Conservation (phyloP, 2,888 invertebrate species). For the Oscheius sp. region DNA sequence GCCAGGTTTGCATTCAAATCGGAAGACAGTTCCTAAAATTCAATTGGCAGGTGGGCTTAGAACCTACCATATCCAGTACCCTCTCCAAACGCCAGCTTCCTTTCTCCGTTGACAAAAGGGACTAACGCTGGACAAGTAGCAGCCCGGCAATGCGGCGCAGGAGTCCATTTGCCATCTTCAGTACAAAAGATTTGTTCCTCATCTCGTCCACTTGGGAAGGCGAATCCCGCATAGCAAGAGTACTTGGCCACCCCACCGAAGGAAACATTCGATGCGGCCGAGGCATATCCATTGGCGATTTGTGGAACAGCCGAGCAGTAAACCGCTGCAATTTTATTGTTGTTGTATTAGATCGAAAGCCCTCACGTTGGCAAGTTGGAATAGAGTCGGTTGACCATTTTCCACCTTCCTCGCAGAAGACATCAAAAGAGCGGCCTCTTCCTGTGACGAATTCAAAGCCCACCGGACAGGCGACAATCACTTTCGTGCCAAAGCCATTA, state of each 20-base stretch:
- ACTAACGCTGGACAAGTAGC: conserved; percentile 66
- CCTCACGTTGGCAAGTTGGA: conserved; percentile 69
- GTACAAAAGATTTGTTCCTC: conserved; percentile 67
- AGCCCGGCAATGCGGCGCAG: conserved; percentile 67
- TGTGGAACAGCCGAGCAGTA: conserved; percentile 97
- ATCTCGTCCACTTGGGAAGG: conserved; percentile 82
- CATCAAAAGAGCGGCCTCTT: conserved; percentile 60
- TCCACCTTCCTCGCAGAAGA: conserved; percentile 67
- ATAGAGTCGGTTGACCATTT: conserved; percentile 63
- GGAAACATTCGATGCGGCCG: conserved; percentile 92
- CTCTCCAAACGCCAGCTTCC: conserved; percentile 67
- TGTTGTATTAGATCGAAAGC: background rate
- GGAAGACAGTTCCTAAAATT: conserved; percentile 62
- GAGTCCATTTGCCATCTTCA: conserved; percentile 67
- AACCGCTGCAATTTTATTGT: conserved; percentile 67
- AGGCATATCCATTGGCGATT: conserved; percentile 95
- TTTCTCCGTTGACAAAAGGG: conserved; percentile 64
- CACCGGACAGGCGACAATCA: conserved; percentile 63
- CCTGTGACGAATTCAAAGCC: conserved; percentile 69
- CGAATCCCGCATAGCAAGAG: conserved; percentile 88
- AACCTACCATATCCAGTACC: conserved; percentile 68
- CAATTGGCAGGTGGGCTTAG: background rate
- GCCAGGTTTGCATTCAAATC: conserved; percentile 67
- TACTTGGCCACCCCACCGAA: conserved; percentile 82
- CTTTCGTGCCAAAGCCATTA: conserved; percentile 66